Evolutionary conservation across 2,113 vertebrate species (phyloP).

Genomic region (Siniperca chuatsi): DNA sequence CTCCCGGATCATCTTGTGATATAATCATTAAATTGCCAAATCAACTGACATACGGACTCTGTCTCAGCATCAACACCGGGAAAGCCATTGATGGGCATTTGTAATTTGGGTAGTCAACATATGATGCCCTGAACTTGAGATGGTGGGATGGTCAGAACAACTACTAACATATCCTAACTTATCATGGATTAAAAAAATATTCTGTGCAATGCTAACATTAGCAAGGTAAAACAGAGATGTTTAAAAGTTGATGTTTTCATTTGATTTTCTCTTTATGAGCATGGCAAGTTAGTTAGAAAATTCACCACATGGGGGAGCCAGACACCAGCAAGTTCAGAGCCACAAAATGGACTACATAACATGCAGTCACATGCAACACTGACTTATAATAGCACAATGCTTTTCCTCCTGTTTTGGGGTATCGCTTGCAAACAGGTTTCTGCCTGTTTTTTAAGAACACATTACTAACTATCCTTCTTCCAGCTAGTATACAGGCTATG

Average conservation of each 20-base stretch:
- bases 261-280: neutral
- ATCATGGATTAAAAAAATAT: neutral
- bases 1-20: neutral
- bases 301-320: constrained; percentile 73
- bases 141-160: neutral
- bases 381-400: constrained; percentile 39
- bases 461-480: neutral
- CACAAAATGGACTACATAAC: constrained; percentile 29
- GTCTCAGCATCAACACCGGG: neutral
- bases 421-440: neutral
- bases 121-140: too few species aligned
- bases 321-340: constrained; percentile 30
- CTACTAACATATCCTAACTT: neutral
- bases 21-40: neutral
- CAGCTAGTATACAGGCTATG: neutral
- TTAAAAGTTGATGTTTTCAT: neutral
- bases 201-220: neutral
- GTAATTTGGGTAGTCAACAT: neutral
- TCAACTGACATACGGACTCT: neutral
- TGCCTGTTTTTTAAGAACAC: neutral
- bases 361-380: constrained; percentile 52
- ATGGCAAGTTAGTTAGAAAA: neutral
- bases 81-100: neutral
- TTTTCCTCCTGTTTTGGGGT: constrained; percentile 18
- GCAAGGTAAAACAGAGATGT: neutral